Conservation (phyloP, 2,888 invertebrate genomes). For the Plusia festucae region DNA sequence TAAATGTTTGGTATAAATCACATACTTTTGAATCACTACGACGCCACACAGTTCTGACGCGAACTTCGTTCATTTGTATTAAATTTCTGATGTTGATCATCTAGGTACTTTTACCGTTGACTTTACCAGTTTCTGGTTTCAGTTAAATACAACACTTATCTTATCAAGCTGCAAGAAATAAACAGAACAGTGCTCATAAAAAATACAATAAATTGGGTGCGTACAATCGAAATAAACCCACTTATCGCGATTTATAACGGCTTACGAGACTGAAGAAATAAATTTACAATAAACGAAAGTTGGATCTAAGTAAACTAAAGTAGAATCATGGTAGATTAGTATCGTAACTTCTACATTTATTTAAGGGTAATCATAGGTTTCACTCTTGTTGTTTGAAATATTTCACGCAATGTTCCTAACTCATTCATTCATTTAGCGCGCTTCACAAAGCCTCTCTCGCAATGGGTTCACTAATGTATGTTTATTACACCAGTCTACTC, state of each 20-base stretch:
- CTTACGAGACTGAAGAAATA: constrained; percentile 25
- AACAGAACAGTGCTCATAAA: constrained; percentile 36
- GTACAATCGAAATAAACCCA: constrained; percentile 30
- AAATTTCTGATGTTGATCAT: too few species aligned
- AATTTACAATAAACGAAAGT: neutral
- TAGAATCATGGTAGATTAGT: neutral
- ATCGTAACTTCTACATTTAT: neutral
- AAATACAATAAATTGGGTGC: constrained; percentile 36
- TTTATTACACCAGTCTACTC: constrained; percentile 11
- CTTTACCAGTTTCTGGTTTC: constrained; percentile 10
- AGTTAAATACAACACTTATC: constrained; percentile 20
- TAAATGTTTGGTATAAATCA: too few species aligned
- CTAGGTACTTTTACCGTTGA: too few species aligned
- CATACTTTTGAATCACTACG: too few species aligned
- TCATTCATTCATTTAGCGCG: constrained; percentile 17
- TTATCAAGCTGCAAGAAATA: constrained; percentile 33
- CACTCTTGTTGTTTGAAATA: constrained; percentile 18
- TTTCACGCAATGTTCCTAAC: constrained; percentile 13
- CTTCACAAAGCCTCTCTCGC: constrained; percentile 9
- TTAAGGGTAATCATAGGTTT: neutral
- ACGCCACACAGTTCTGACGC: too few species aligned
- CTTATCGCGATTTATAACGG: constrained; percentile 45
- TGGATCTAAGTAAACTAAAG: neutral
- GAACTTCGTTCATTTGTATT: too few species aligned
- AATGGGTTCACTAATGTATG: constrained; percentile 19